Evolutionary conservation across 2,113 vertebrate genomes (phyloP).

Genomic region (Hydrochoerus hydrochaeris): DNA sequence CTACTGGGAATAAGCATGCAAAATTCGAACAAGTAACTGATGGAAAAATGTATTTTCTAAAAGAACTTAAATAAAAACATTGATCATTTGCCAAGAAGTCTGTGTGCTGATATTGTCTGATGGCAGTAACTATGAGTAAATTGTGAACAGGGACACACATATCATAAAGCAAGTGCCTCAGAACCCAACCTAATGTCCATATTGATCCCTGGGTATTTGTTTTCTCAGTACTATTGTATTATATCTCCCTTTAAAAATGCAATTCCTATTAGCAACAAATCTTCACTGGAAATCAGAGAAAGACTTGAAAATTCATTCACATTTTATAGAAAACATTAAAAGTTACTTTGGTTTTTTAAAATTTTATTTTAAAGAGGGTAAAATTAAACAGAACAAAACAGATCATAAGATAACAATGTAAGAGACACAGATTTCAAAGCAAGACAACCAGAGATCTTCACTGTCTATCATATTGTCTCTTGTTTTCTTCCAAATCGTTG

Average conservation of each 20-base stretch:
- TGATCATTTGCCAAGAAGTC: conserved; percentile 42
- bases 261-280: conserved; percentile 63
- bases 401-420: too few species aligned
- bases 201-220: conserved; percentile 44
- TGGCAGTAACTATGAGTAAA: conserved; percentile 7
- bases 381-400: too few species aligned
- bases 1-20: conserved; percentile 1
- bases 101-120: not conserved
- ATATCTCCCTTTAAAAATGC: conserved; percentile 12
- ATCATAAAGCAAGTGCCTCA: conserved; percentile 40
- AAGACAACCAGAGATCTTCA: too few species aligned
- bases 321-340: not conserved
- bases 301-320: not conserved
- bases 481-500: too few species aligned
- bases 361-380: too few species aligned
- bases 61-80: conserved; percentile 48
- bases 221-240: not conserved
- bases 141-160: not conserved
- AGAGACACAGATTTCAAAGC: too few species aligned
- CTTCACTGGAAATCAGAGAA: conserved; percentile 33
- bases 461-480: too few species aligned
- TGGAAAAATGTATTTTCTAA: conserved; percentile 18
- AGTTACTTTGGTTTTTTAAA: too few species aligned
- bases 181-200: not conserved
- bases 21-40: not conserved